Percentiles rank a stretch among this genome's conserved stretches.
Conservation (phyloP, 2,888 invertebrate species). For the Microctonus aethiopoides region DNA sequence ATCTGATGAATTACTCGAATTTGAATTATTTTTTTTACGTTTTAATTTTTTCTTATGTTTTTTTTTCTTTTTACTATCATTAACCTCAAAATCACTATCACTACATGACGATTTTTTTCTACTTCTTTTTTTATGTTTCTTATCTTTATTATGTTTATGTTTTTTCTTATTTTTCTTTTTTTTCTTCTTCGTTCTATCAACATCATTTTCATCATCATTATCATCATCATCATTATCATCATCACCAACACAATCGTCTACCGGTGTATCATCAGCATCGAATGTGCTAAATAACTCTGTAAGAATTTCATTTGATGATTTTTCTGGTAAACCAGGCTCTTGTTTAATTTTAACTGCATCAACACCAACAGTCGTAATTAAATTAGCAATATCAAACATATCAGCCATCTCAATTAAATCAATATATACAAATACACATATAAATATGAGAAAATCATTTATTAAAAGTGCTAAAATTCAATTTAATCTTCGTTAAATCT, state of each 20-base stretch:
- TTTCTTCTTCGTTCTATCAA: conserved; percentile 55
- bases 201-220: conserved; percentile 50
- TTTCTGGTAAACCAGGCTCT: conserved; percentile 67
- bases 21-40: conserved; percentile 56
- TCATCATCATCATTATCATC: conserved; percentile 53
- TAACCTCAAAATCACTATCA: background rate
- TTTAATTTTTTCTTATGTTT: conserved; percentile 63
- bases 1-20: conserved; percentile 49
- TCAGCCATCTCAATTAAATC: conserved; percentile 54
- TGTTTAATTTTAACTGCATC: conserved; percentile 63
- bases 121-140: conserved; percentile 8
- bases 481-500: too few species aligned
- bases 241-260: conserved; percentile 35
- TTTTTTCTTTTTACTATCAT: conserved; percentile 52
- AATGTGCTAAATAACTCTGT: conserved; percentile 85
- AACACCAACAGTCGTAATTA: conserved; percentile 63
- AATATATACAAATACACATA: background rate
- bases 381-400: conserved; percentile 63
- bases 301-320: conserved; percentile 83
- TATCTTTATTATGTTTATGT: conserved; percentile 64
- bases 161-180: conserved; percentile 69
- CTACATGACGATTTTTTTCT: background rate
- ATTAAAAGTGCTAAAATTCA: background rate
- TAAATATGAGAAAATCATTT: background rate
- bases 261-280: conserved; percentile 63